Evolutionary conservation across 1,140 invertebrate genomes (phyloP).

Genomic region (Ptiloglossa arizonensis): DNA sequence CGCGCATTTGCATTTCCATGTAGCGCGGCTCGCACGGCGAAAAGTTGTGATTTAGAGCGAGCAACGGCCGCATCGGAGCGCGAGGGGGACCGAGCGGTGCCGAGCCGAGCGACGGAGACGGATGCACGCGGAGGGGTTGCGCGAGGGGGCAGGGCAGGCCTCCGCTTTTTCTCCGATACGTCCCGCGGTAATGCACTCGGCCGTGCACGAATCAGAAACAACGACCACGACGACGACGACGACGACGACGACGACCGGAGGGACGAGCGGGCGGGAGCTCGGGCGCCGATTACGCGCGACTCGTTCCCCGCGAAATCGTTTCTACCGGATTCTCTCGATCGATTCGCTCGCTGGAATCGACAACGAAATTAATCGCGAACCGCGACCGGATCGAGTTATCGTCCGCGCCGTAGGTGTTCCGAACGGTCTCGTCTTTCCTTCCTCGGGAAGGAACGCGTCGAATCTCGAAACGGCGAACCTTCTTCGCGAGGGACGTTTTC

Average conservation of each 20-base stretch:
- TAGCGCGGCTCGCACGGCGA: constrained; percentile 27
- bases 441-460: too few relatives aligned
- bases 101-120: not conserved
- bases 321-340: not conserved
- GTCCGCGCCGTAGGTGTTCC: too few relatives aligned
- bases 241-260: too few relatives aligned
- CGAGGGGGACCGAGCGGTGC: too few relatives aligned
- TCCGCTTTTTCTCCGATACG: constrained; percentile 16
- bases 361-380: too few relatives aligned
- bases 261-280: too few relatives aligned
- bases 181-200: constrained; percentile 25
- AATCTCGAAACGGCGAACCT: too few relatives aligned
- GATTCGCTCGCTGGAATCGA: too few relatives aligned
- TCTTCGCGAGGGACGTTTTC: too few relatives aligned
- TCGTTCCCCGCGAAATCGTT: constrained; percentile 10
- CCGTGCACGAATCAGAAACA: constrained; percentile 11
- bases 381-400: too few relatives aligned
- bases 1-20: constrained; percentile 54
- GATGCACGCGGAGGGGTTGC: not conserved
- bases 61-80: not conserved
- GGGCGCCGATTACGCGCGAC: constrained; percentile 9
- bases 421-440: too few relatives aligned
- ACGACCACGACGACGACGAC: too few relatives aligned
- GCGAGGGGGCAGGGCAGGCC: not conserved
- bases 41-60: constrained; percentile 44